Conservation (phyloP, 2,888 invertebrate genomes). For the Chrysopilus asiliformis region DNA sequence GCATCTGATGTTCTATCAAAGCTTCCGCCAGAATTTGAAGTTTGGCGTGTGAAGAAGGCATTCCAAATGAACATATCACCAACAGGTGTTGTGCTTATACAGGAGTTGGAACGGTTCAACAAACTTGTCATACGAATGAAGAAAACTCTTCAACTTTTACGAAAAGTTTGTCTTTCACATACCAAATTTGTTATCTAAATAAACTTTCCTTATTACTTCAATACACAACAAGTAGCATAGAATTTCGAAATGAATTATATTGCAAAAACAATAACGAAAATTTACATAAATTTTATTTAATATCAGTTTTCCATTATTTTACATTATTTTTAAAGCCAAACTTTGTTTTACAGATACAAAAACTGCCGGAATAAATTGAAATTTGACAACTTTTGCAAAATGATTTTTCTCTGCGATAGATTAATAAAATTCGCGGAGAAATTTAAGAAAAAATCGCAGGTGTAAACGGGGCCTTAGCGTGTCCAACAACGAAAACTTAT, state of each 20-base stretch:
- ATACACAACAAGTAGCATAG: constrained; percentile 22
- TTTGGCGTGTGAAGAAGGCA: constrained; percentile 65
- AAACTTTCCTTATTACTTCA: no score
- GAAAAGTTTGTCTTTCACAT: constrained; percentile 39
- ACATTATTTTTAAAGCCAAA: no score
- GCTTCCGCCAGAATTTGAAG: constrained; percentile 63
- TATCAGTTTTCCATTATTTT: no score
- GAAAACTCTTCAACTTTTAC: constrained; percentile 54
- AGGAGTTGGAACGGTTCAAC: constrained; percentile 84
- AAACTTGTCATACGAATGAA: constrained; percentile 56
- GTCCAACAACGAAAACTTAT: no score
- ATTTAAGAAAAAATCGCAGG: no score
- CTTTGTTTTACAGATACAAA: no score
- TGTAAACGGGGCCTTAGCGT: no score
- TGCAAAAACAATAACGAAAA: neutral
- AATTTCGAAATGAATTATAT: neutral
- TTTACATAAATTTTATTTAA: constrained; percentile 4
- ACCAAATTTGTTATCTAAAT: no score
- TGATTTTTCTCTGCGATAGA: no score
- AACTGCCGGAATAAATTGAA: no score
- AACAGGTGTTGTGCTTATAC: constrained; percentile 72
- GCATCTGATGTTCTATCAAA: constrained; percentile 65
- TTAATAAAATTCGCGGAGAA: no score
- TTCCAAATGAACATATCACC: constrained; percentile 72
- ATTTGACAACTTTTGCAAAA: no score